Percentiles rank a stretch among this genome's conserved stretches.
Conservation (phyloP, 2,113 vertebrate species). For the Clupea harengus region DNA sequence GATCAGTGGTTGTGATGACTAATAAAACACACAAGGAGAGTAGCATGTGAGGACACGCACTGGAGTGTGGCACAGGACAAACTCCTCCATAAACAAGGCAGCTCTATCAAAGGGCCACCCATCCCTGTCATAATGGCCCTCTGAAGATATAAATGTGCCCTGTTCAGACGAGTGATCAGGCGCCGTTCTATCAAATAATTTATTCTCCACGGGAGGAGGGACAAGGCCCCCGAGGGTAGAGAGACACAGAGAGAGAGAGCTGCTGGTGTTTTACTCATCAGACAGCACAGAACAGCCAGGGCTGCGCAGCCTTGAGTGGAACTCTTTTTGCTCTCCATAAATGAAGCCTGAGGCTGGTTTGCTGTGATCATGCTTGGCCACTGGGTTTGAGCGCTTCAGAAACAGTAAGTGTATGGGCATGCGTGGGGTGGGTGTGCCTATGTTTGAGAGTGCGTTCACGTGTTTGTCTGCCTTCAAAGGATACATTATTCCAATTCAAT, state of each 20-base stretch:
- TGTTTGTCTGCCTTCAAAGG: too few relatives aligned
- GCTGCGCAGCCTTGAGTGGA: background rate
- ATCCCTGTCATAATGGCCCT: conserved; percentile 6
- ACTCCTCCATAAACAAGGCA: background rate
- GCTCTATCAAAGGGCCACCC: background rate
- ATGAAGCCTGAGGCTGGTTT: background rate
- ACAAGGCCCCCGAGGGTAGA: background rate
- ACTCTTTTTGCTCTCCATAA: background rate
- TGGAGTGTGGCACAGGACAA: background rate
- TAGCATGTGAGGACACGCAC: background rate
- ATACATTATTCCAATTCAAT: too few relatives aligned
- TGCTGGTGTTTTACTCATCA: background rate
- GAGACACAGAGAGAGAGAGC: background rate
- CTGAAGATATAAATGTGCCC: background rate
- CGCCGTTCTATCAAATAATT: conserved; percentile 33
- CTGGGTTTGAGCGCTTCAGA: background rate
- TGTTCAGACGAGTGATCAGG: conserved; percentile 23
- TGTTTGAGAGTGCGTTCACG: too few relatives aligned
- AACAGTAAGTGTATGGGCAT: background rate
- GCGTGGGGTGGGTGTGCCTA: too few relatives aligned
- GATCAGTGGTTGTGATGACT: background rate
- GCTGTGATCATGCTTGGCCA: background rate
- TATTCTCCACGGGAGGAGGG: background rate
- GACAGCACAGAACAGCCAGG: background rate
- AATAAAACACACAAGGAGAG: background rate